These are phyloP conservation scores for Cantharis lateralis DNA, from an alignment of 2,888 invertebrate species.

Conservation along the genomic window DNA sequence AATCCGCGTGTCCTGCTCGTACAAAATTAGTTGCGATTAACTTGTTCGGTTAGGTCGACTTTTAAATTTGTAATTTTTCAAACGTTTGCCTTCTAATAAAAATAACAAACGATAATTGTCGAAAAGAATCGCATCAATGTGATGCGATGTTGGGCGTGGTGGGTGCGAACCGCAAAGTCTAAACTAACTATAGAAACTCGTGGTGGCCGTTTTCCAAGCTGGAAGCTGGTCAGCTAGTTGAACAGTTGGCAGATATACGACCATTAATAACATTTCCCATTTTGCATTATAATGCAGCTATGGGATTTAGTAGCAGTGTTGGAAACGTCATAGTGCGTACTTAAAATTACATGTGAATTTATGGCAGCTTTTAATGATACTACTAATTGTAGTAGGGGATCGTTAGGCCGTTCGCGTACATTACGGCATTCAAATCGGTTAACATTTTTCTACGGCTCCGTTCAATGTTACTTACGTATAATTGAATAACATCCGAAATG, in stretches of 20 bases:
- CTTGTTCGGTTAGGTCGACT: not conserved
- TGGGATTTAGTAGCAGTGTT: constrained; percentile 23
- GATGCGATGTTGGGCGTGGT: not conserved
- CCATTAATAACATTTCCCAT: constrained; percentile 32
- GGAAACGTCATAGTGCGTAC: constrained; percentile 26
- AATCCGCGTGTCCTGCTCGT: constrained; percentile 3
- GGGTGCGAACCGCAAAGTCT: constrained; percentile 15
- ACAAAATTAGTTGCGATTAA: not conserved
- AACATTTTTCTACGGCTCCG: not conserved
- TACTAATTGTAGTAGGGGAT: not conserved
- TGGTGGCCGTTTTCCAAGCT: constrained; percentile 12
- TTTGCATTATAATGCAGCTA: constrained; percentile 29
- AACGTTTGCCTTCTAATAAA: not conserved
- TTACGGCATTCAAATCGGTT: constrained; percentile 1
- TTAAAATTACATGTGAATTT: constrained; percentile 33
- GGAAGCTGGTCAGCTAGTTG: constrained; percentile 22
- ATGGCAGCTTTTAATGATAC: constrained; percentile 26
- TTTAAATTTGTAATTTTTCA: not conserved
- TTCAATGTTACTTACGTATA: not conserved
- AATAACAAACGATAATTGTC: too few species aligned
- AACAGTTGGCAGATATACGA: constrained; percentile 28
- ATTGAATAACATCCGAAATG: not conserved
- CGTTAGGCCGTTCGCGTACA: not conserved
- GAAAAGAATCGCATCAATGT: not conserved
- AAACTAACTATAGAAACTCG: constrained; percentile 23